A percentile compares a stretch with the other conserved stretches of the same genome.
Evolutionary conservation across 2,888 invertebrate genomes (phyloP).

Genomic region (Julus scandinavius): DNA sequence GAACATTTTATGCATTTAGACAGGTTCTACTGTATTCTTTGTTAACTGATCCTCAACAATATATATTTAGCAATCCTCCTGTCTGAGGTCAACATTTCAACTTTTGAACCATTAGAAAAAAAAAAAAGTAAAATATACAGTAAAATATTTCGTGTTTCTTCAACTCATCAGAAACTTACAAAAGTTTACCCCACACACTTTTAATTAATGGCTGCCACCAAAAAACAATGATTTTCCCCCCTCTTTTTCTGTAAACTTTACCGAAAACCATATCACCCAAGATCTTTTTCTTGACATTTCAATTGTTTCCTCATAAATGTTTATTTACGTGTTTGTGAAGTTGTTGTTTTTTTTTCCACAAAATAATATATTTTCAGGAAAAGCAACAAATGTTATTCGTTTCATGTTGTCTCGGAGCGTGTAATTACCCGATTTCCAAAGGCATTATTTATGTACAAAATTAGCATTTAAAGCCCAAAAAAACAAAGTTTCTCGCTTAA

Average conservation of each 20-base stretch:
- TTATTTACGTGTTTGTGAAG: neutral
- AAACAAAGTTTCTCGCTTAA: neutral
- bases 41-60: no score
- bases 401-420: neutral
- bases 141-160: neutral
- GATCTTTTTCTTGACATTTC: slow-evolving; percentile 22
- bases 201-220: neutral
- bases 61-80: no score
- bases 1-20: no score
- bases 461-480: slow-evolving; percentile 16
- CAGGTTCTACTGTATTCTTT: no score
- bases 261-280: slow-evolving; percentile 17
- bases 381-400: neutral
- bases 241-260: slow-evolving; percentile 1
- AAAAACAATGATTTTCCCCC: neutral
- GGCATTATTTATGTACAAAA: slow-evolving; percentile 13
- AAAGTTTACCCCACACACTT: neutral
- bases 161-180: neutral
- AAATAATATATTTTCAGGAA: neutral
- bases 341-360: neutral
- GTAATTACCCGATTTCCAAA: slow-evolving; percentile 24
- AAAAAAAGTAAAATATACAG: neutral
- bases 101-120: neutral
- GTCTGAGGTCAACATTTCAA: neutral
- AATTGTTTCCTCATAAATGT: slow-evolving; percentile 24